Percentiles rank a stretch among this genome's conserved stretches.
Evolutionary conservation across 1,140 invertebrate species (phyloP).

Genomic region (Zaprionus ornatus): DNA sequence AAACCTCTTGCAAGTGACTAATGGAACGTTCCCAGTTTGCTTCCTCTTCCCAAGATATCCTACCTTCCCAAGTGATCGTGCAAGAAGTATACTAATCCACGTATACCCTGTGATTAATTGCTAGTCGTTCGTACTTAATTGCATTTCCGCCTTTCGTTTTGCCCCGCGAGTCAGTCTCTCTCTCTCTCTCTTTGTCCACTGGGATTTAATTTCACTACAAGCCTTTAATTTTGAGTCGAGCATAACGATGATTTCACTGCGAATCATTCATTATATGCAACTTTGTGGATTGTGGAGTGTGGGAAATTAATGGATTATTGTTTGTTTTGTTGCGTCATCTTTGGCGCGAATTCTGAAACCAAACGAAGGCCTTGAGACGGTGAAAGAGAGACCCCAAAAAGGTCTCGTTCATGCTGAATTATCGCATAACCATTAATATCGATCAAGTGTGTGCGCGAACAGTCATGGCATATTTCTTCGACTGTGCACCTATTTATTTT

Average conservation of each 20-base stretch:
- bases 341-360: slow-evolving; percentile 26
- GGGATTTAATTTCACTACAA: neutral
- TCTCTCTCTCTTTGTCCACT: neutral
- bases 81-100: slow-evolving; percentile 36
- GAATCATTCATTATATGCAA: slow-evolving; percentile 54
- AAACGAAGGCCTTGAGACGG: slow-evolving; percentile 28
- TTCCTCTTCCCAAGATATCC: neutral
- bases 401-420: slow-evolving; percentile 28
- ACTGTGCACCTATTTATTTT: neutral
- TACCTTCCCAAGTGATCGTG: neutral
- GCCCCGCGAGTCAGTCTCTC: neutral
- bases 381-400: slow-evolving; percentile 1
- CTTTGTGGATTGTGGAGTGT: neutral
- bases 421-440: slow-evolving; percentile 33
- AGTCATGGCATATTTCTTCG: neutral
- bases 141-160: slow-evolving; percentile 24
- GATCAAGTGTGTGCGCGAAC: slow-evolving; percentile 17
- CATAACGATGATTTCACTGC: slow-evolving; percentile 33
- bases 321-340: slow-evolving; percentile 40
- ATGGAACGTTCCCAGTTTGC: slow-evolving; percentile 11
- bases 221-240: slow-evolving; percentile 29
- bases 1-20: slow-evolving; percentile 68
- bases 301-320: slow-evolving; percentile 36
- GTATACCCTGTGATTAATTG: slow-evolving; percentile 34
- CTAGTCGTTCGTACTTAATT: neutral